A percentile compares a stretch with the other conserved stretches of the same genome.
Evolutionary conservation across 2,113 vertebrate genomes (phyloP).

Genomic region (Phaethon lepturus): DNA sequence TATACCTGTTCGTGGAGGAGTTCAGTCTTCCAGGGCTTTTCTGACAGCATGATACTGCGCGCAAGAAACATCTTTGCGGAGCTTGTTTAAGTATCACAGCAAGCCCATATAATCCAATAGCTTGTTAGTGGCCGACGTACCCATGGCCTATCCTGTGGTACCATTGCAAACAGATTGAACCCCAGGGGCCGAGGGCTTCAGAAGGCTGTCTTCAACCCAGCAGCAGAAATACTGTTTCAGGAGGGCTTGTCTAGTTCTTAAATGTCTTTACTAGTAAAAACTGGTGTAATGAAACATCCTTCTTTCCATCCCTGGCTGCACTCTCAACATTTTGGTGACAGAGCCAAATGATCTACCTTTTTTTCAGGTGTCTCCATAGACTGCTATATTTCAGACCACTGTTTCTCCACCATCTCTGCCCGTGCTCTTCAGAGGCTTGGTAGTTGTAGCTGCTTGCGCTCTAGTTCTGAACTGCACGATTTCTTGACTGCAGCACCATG

Average conservation of each 20-base stretch:
- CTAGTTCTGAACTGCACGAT: accelerated
- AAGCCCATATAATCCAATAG: background rate
- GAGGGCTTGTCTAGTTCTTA: background rate
- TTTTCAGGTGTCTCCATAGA: background rate
- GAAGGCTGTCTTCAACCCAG: background rate
- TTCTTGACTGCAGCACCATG: background rate
- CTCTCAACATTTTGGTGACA: background rate
- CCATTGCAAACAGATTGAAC: too few relatives aligned
- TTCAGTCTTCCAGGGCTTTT: background rate
- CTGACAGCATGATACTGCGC: accelerated
- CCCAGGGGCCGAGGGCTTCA: accelerated
- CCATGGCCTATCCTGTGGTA: background rate
- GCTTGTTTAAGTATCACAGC: background rate
- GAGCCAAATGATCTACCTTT: accelerated
- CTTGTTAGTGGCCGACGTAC: background rate
- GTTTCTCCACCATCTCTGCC: background rate
- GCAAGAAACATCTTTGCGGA: background rate
- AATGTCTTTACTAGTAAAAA: background rate
- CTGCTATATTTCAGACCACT: background rate
- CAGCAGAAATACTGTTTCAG: background rate
- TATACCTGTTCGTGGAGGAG: background rate
- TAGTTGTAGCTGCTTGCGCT: background rate
- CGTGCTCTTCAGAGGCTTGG: background rate
- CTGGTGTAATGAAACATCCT: accelerated
- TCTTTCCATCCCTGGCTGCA: background rate